Percentiles rank a stretch among this genome's conserved stretches.
These are phyloP conservation scores for Xestia xanthographa DNA, from an alignment of 2,888 invertebrate genomes.

Conservation along the genomic window DNA sequence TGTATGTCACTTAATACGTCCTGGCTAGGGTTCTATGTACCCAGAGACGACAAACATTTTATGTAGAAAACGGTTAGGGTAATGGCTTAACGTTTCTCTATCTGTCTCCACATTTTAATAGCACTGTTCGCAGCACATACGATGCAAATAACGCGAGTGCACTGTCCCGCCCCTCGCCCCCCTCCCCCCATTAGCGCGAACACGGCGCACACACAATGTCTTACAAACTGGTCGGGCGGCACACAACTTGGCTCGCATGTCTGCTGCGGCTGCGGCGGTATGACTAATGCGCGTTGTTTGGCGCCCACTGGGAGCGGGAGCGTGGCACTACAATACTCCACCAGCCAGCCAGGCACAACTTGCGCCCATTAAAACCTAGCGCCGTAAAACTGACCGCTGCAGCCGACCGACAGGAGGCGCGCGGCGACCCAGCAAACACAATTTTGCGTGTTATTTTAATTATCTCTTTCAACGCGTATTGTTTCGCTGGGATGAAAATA, in stretches of 20 bases:
- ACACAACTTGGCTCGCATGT: constrained; percentile 29
- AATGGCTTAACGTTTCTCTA: neutral
- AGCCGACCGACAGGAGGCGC: neutral
- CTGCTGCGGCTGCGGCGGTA: constrained; percentile 34
- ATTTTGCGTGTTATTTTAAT: constrained; percentile 35
- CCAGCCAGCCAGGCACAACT: constrained; percentile 36
- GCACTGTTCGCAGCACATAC: constrained; percentile 9
- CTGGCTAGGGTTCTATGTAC: too few species aligned
- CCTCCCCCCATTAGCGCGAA: constrained; percentile 4
- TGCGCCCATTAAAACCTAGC: constrained; percentile 33
- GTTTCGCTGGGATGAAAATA: constrained; percentile 11
- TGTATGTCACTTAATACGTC: too few species aligned
- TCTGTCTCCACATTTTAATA: constrained; percentile 6
- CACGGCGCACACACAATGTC: constrained; percentile 49
- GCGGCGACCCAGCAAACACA: neutral
- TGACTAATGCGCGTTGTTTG: constrained; percentile 54
- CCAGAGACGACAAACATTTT: too few species aligned
- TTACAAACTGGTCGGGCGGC: constrained; percentile 29
- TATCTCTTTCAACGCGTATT: constrained; percentile 11
- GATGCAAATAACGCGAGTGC: constrained; percentile 18
- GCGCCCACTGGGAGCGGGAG: neutral
- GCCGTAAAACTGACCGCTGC: constrained; percentile 52
- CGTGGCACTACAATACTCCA: constrained; percentile 19
- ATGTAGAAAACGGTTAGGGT: neutral
- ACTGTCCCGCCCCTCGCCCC: neutral